A percentile compares a stretch with the other conserved stretches of the same genome.
Conservation (phyloP, 1,140 invertebrate genomes). For the Phenacoccus solenopsis region DNA sequence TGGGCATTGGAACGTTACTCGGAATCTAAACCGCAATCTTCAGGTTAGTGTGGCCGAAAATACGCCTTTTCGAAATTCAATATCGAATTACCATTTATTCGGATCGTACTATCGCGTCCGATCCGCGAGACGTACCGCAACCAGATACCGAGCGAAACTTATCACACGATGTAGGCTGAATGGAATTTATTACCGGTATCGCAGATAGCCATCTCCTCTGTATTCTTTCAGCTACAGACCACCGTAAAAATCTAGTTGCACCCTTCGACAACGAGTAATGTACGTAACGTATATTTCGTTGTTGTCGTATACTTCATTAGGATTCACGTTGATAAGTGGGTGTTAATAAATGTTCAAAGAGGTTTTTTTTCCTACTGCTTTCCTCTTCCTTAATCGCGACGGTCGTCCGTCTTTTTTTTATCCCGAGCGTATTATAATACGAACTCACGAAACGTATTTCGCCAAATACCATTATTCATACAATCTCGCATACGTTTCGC, state of each 20-base stretch:
- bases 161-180: background rate
- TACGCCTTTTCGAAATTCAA: no score
- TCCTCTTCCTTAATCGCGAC: no score
- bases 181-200: background rate
- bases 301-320: no score
- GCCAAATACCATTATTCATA: background rate
- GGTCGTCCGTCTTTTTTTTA: no score
- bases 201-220: background rate
- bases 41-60: background rate
- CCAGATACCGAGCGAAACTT: background rate
- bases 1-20: constrained; percentile 45
- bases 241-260: background rate
- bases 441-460: background rate
- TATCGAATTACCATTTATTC: no score
- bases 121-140: no score
- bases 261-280: background rate
- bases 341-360: background rate
- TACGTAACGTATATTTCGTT: no score
- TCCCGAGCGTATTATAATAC: no score
- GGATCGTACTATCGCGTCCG: no score
- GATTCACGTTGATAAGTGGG: background rate
- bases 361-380: no score
- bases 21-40: constrained; percentile 9
- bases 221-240: no score
- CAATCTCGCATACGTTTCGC: no score